Base-by-base conservation (phyloP, 2,888 invertebrate species). In the Celastrina argiolus region DNA sequence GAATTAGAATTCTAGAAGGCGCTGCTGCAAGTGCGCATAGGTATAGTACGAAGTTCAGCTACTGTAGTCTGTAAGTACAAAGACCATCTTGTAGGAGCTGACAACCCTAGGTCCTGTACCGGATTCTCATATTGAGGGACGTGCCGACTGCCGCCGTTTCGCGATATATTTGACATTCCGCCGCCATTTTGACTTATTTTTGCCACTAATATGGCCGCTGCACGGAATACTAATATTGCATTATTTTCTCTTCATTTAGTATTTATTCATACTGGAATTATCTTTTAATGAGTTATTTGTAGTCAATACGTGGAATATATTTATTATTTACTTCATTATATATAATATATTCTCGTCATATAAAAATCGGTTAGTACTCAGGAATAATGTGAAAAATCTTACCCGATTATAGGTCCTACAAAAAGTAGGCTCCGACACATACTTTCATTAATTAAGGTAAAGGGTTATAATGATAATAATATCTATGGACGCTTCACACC, bases 161-260 rank as follows among this genome's bases (percentile, higher is more conserved):
- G 16, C 45, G 45, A 45, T 45, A 45, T 45, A 22, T 45, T 45
- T 45, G 45, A 45, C 45, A 45, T 22, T 45, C 45, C 45, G 18
- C 45, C 45, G 18, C 45, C 45, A 45, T 45, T 45, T n/a, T 10
- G 18, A 10, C 18, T 22, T 45, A 45, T 45, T 45, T 45, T 45
- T 45, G 18, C 10, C 45, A 10, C 45, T 18, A 45, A 45, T 45
- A 45, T 45, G 45, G 18, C 10, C 45, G 18, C 18, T 16, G 45
- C 18, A 10, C 18, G 45, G 45, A 45, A 45, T 45, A 45, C 45
- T 45, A 45, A 45, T 10, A 18, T 45, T 45, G 8, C 10, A 3
- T 22, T 45, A 45, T 36, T 36, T 12, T 12, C 36, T 12, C 36
- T 12, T 36, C 7, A 10, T 36, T 12, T 36, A 8, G 12, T 36